Base-by-base conservation (phyloP, 2,888 invertebrate species). In the Nemurella pictetii region DNA sequence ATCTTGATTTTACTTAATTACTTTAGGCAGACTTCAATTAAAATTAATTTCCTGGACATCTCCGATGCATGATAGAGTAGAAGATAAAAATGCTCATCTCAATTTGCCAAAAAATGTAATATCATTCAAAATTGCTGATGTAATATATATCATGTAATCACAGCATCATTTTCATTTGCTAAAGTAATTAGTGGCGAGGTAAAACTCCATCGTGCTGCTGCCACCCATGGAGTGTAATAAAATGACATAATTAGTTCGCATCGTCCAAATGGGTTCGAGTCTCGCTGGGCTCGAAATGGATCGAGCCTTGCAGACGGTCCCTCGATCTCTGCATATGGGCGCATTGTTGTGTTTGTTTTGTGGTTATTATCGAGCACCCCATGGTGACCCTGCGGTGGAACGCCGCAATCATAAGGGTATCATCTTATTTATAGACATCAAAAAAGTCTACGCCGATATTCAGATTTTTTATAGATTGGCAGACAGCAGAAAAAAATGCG, bases 371-470 rank as follows among this genome's bases (percentile, higher is more conserved):
- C 75, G 26, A 20, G 27, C 75, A 75, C 75, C 75, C 75, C 75
- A 75, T 75, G 75, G 75, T 7, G 75, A 26, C 26, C 15, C 28
- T 55, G 55, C 9, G 55, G 20, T n/a, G n/a, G 55, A 20, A 55
- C 20, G 55, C 55, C 55, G 55, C 55, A 55, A 55, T 27, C 75
- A 75, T 75, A 75, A 75, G 75, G 75, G 75, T 75, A 75, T 75
- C 75, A 75, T 75, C 75, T 75, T 55, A 75, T 28, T 75, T 9
- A 28, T 9, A 75, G 28, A 28, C 75, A 75, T 27, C 7, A 25
- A 75, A 75, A 75, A 75, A 75, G 15, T 75, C 9, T 27, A 28
- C 75, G 9, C 75, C 12, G 27, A 75, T 75, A 75, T 26, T 75
- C 26, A 27, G 28, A 75, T 26, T 75, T 75, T 75, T 75, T 75